phyloP scores from a whole-genome alignment of 2,888 invertebrate species.

The Latrodectus hesperus region DNA sequence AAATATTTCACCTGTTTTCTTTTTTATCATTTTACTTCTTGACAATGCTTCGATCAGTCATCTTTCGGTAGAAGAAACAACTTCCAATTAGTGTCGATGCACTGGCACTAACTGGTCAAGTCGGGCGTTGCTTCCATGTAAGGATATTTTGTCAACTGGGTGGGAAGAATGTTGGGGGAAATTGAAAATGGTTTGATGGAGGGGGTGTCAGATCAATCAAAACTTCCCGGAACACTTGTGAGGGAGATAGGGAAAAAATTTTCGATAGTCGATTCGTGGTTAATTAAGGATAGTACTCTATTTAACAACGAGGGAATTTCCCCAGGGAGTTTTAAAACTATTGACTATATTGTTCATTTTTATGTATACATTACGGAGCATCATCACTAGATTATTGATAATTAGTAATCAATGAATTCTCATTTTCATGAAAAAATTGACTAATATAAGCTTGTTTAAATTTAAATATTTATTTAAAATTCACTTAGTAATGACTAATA shows the following conservation, averaged over 20 bases:
- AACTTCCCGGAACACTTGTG: conserved; percentile 16
- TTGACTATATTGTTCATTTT: conserved; percentile 40
- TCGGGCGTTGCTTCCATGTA: conserved; percentile 26
- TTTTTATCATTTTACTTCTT: background rate
- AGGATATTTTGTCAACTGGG: conserved; percentile 10
- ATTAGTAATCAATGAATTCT: conserved; percentile 45
- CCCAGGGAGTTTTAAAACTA: conserved; percentile 19
- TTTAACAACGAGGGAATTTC: conserved; percentile 53
- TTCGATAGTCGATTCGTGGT: conserved; percentile 58
- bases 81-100: conserved; percentile 55
- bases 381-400: conserved; percentile 29
- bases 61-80: conserved; percentile 29
- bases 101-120: conserved; percentile 50
- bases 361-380: background rate
- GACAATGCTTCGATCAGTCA: conserved; percentile 44
- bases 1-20: conserved; percentile 7
- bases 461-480: too few species aligned
- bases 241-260: conserved; percentile 25
- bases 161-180: conserved; percentile 18
- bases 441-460: too few species aligned
- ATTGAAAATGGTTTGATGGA: conserved; percentile 26
- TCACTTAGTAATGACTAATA: too few species aligned
- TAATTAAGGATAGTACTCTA: conserved; percentile 53
- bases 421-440: too few species aligned
- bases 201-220: conserved; percentile 44